Evolutionary conservation across 2,888 invertebrate species (phyloP).

Genomic region (Microctonus brassicae): DNA sequence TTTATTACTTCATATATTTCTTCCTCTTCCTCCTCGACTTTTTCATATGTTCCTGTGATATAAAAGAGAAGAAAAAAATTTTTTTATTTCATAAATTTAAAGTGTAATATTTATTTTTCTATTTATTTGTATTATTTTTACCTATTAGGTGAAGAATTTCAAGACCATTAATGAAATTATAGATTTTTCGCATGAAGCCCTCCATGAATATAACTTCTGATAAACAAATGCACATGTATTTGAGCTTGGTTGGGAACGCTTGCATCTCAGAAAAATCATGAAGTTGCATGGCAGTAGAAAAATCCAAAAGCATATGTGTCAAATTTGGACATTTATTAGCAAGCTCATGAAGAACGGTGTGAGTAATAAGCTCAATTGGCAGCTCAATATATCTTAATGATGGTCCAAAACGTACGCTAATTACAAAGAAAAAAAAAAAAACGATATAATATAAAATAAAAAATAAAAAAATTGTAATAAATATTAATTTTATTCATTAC

Average conservation of each 20-base stretch:
- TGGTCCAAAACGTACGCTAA: constrained; percentile 85
- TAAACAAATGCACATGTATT: constrained; percentile 95
- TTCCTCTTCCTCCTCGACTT: constrained; percentile 98
- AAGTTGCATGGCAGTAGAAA: constrained; percentile 98
- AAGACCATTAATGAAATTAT: constrained; percentile 98
- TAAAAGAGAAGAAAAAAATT: too few relatives aligned
- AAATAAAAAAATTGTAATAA: not conserved
- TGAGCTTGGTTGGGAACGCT: constrained; percentile 96
- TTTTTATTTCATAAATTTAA: too few relatives aligned
- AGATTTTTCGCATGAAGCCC: constrained; percentile 99
- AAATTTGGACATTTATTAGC: constrained; percentile 96
- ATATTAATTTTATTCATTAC: too few relatives aligned
- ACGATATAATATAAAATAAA: not conserved
- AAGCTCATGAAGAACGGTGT: constrained; percentile 95
- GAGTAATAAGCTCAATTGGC: constrained; percentile 96
- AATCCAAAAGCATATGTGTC: constrained; percentile 96
- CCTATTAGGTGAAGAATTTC: constrained; percentile 97
- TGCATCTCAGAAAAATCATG: constrained; percentile 99
- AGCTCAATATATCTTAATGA: constrained; percentile 92
- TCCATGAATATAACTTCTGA: constrained; percentile 99
- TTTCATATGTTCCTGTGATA: constrained; percentile 89
- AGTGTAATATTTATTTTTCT: not conserved
- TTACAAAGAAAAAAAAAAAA: constrained; percentile 3
- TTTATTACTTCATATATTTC: constrained; percentile 99
- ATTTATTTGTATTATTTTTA: constrained; percentile 59